Evolutionary conservation across 1,140 invertebrate genomes (phyloP), one percentile per base, ranked within the genome.

Genomic region (Dreissena rostriformis): DNA sequence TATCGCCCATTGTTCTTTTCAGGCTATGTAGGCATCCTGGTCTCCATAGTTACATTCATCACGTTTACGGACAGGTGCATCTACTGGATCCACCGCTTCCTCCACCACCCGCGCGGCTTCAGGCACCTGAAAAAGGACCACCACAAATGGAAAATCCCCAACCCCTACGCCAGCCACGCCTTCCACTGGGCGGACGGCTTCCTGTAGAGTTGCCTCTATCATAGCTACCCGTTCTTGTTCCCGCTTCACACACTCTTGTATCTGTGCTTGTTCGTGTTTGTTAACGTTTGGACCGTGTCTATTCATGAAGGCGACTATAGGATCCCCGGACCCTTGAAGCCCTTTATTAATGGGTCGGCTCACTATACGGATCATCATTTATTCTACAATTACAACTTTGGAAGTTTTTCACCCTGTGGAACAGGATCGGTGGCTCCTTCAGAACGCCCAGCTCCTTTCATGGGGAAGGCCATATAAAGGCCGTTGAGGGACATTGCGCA

Each of bases 371-470:
- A 95, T 78, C 94, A 95, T 85, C 94, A 95, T 81, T 57, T 94
- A 10, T 94, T 91, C 85, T 95, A 94, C 88, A 94, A 93, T 87
- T 95, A 93, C 86, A 95, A 95, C 87, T 95, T 95, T 85, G 94
- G 94, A 19, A 95, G 90, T 95, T 94, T 89, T 94, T 94, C 86
- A 95, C 94, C 0, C 87, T 95, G 0, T 95, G 94, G 94, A 94
- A 95, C 81, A 84, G 91, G 24, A 88, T 95, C 29, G 94, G 93
- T 1, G 90, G 92, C 12, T 93, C 93, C 0, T 94, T 93, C 86
- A 79, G 87, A 66, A 82, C 87, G 28, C 93, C 93, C 11, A 92
- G 88, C 66, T 82, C 93, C 0, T 94, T 90, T 66, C 86, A 91
- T 55, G 92, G 92, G 8, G 83, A 88, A 39, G 91, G 93, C 11